Percentiles rank a stretch among this genome's conserved stretches.
Conservation (phyloP, 2,888 invertebrate species). For the Camponotus fellah region DNA sequence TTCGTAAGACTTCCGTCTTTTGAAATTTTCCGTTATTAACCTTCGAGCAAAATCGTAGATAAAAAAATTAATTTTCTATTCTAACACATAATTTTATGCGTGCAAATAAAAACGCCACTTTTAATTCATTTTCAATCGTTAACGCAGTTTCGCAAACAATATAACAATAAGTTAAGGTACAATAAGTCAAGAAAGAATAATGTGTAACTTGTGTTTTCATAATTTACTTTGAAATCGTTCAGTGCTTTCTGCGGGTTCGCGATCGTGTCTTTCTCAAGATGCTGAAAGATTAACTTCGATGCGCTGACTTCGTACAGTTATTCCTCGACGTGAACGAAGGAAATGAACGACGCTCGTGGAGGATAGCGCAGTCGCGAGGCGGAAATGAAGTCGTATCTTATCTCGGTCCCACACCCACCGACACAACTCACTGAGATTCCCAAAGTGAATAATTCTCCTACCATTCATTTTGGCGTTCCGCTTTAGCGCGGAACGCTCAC, state of each 20-base stretch:
- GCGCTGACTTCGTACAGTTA: constrained; percentile 33
- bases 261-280: constrained; percentile 7
- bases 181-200: not conserved
- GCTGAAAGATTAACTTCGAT: constrained; percentile 48
- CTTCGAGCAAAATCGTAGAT: no score
- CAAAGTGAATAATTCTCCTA: constrained; percentile 52
- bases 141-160: not conserved
- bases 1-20: not conserved
- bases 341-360: constrained; percentile 53
- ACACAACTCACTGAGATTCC: constrained; percentile 50
- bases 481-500: constrained; percentile 14
- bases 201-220: not conserved
- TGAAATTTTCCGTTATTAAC: not conserved
- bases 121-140: no score
- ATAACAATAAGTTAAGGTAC: no score
- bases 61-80: not conserved
- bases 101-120: not conserved
- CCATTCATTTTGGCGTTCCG: constrained; percentile 54
- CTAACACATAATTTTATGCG: not conserved
- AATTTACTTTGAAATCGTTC: not conserved
- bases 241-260: not conserved
- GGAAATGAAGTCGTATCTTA: constrained; percentile 57
- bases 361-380: constrained; percentile 38
- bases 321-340: constrained; percentile 45
- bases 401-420: constrained; percentile 27